Evolutionary conservation across 2,888 invertebrate genomes (phyloP).

Genomic region (Rhamnusium bicolor): DNA sequence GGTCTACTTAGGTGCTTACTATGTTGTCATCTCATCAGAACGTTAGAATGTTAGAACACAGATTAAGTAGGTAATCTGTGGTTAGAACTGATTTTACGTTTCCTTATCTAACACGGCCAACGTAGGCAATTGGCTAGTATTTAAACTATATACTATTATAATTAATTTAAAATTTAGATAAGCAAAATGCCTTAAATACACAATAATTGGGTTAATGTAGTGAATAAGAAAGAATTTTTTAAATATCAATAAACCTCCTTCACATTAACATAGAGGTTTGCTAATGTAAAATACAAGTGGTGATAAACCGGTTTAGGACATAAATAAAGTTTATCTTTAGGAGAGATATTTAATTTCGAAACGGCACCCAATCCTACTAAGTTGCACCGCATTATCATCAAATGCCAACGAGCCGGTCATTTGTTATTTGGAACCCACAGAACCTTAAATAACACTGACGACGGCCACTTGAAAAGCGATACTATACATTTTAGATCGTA

Average conservation of each 20-base stretch:
- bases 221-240: background rate
- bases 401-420: constrained; percentile 64
- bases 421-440: constrained; percentile 64
- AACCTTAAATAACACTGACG: constrained; percentile 43
- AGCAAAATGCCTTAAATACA: background rate
- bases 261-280: constrained; percentile 24
- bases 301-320: constrained; percentile 48
- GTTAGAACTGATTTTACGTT: too few relatives aligned
- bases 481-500: constrained; percentile 52
- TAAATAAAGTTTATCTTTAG: constrained; percentile 62
- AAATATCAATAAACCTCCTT: background rate
- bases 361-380: constrained; percentile 65
- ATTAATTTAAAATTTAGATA: background rate
- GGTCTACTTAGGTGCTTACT: too few relatives aligned
- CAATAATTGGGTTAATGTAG: background rate
- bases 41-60: too few relatives aligned
- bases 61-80: too few relatives aligned
- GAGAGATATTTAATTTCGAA: constrained; percentile 67
- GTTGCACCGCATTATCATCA: constrained; percentile 65
- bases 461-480: constrained; percentile 58
- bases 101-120: too few relatives aligned
- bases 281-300: constrained; percentile 30
- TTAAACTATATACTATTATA: too few relatives aligned
- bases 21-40: too few relatives aligned
- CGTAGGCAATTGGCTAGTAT: too few relatives aligned